Base-by-base conservation (phyloP, 1,140 invertebrate genomes). In the Drosophila athabasca region DNA sequence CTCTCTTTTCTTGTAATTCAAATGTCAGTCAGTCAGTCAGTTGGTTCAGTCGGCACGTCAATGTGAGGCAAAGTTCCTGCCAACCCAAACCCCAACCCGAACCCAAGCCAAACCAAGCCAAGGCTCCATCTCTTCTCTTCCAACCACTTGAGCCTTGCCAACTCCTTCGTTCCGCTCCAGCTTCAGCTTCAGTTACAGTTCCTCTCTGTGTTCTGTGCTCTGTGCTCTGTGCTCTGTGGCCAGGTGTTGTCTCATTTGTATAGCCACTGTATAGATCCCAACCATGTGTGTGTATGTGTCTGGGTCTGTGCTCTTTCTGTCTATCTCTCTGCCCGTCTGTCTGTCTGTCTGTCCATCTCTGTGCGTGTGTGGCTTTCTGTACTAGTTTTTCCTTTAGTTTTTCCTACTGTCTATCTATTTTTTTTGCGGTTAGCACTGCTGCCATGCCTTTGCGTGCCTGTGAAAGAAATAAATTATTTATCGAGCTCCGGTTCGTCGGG, bases 201-300 rank as follows among this genome's bases (percentile, higher is more conserved):
- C 31, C 64, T 31, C 8, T 29, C 26, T 29, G 26, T 6, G 43
- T 46, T 57, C 57, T 22, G 48, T 39, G 57, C 31, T 70, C 59
- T 57, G 17, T n/a, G n/a, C n/a, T n/a, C n/a, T 24, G 24, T 24
- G 24, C 76, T 69, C 31, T 31, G 31, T 31, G 31, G 64, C 60
- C 82, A 87, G 82, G 82, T 77, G 80, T 85, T 81, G 77, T 73
- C 82, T 73, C 61, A 76, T 85, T 76, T 67, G 58, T 53, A 49
- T 19, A 45, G 29, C 19, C 11, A 3, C 35, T 26, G 24, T 26
- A 26, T 26, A 5, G 35, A 39, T 39, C 35, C 35, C 35, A 19
- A 1, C 17, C 17, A 19, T 19, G 17, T 19, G 17, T 19, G 5
- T 13, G 35, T 8, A 39, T 39, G 35, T 39, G 35, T 39, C 35